Conservation (phyloP, 2,797 vertebrate genomes). For the Notolabrus celidotus region DNA sequence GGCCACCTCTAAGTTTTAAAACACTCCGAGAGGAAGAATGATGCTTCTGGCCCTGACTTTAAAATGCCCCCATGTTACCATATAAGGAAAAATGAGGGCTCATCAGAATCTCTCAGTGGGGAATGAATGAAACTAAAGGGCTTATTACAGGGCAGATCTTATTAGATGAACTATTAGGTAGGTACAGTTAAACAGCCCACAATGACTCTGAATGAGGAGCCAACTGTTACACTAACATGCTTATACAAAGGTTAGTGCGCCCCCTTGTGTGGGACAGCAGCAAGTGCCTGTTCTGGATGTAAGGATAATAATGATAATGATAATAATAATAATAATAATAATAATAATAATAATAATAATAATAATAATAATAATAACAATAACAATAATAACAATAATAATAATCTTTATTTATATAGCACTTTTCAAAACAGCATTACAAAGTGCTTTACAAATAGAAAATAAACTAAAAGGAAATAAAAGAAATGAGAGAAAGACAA, state of each 20-base stretch:
- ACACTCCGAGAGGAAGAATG: constrained; percentile 36
- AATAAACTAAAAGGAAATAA: too few relatives aligned
- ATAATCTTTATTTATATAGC: too few relatives aligned
- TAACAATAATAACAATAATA: too few relatives aligned
- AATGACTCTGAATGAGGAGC: not conserved
- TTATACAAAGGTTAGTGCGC: constrained; percentile 5
- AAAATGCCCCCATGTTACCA: constrained; percentile 56
- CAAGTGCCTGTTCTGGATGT: too few relatives aligned
- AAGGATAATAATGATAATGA: too few relatives aligned
- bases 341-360: too few relatives aligned
- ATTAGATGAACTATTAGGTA: not conserved
- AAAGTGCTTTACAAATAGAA: too few relatives aligned
- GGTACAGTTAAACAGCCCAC: fast-evolving
- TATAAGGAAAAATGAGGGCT: constrained; percentile 63
- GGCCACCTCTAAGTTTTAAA: constrained; percentile 48
- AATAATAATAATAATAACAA: too few relatives aligned
- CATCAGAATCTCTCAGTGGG: constrained; percentile 14
- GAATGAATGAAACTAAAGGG: not conserved
- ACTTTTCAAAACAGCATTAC: too few relatives aligned
- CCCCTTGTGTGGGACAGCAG: constrained; percentile 49
- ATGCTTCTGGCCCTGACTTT: constrained; percentile 21
- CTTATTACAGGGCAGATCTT: not conserved
- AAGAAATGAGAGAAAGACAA: too few relatives aligned
- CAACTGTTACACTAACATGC: not conserved
- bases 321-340: too few relatives aligned